Percentiles rank a stretch among this genome's conserved stretches.
phyloP scores from a whole-genome alignment of 2,113 vertebrate species.

The Sterna hirundo region DNA sequence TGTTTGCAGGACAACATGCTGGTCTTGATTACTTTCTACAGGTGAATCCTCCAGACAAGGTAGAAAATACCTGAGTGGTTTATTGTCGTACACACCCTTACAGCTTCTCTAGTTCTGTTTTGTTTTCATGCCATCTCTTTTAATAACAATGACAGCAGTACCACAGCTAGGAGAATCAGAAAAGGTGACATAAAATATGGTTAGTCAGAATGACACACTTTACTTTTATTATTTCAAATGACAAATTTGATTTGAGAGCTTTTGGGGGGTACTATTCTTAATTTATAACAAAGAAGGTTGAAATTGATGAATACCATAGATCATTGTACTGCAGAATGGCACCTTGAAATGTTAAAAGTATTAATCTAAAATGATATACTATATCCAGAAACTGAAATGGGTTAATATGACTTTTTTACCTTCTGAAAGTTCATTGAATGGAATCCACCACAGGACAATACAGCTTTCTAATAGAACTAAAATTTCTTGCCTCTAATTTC shows the following conservation, averaged over 20 bases:
- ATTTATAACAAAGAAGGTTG: slow-evolving; percentile 61
- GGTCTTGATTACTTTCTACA: not conserved
- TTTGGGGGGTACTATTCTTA: slow-evolving; percentile 50
- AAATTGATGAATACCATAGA: slow-evolving; percentile 69
- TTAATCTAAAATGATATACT: slow-evolving; percentile 68
- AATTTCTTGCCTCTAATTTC: slow-evolving; percentile 59
- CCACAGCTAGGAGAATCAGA: not conserved
- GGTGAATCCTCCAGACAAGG: not conserved
- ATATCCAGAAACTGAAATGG: slow-evolving; percentile 52
- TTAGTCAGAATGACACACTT: slow-evolving; percentile 55
- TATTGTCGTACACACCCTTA: not conserved
- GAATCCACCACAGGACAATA: slow-evolving; percentile 24
- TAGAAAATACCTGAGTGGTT: not conserved
- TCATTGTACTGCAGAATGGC: slow-evolving; percentile 66
- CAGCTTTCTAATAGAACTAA: slow-evolving; percentile 59
- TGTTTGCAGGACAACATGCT: not conserved
- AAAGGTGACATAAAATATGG: slow-evolving; percentile 6
- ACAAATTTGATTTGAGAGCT: slow-evolving; percentile 51
- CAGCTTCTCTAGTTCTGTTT: not conserved
- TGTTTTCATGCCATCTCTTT: not conserved
- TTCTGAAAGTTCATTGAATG: slow-evolving; percentile 44
- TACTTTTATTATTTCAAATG: slow-evolving; percentile 53
- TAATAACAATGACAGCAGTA: not conserved
- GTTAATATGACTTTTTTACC: slow-evolving; percentile 32
- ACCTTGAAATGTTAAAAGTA: slow-evolving; percentile 72